Evolutionary conservation across 2,888 invertebrate species (phyloP).

Genomic region (Sminthurinus aureus): DNA sequence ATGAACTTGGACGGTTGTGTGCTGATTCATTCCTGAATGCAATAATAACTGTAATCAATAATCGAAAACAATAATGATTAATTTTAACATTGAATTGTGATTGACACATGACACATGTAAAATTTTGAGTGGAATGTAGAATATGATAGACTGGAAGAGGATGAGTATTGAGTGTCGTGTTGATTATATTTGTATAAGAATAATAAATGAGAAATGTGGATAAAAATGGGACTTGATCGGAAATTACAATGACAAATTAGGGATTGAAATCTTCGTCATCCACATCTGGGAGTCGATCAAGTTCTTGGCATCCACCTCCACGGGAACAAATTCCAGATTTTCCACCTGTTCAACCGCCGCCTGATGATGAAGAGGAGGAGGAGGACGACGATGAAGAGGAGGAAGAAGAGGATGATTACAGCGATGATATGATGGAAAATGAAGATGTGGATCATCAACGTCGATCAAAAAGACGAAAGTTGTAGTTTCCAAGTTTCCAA

Average conservation of each 20-base stretch:
- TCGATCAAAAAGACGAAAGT: conserved; percentile 29
- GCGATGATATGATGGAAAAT: conserved; percentile 22
- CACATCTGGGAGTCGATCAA: conserved; percentile 21
- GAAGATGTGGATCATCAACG: background rate
- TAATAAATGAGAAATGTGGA: background rate
- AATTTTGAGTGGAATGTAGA: no score
- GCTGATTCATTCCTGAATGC: no score
- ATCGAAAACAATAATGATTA: no score
- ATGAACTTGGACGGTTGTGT: no score
- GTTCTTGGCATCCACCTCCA: conserved; percentile 41
- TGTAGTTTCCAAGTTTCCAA: background rate
- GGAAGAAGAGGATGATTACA: conserved; percentile 37
- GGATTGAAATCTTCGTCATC: conserved; percentile 22
- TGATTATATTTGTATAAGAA: no score
- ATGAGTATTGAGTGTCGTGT: background rate
- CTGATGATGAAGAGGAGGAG: conserved; percentile 49
- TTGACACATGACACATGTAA: no score
- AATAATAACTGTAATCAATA: no score
- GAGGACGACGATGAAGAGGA: conserved; percentile 32
- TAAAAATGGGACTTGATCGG: background rate
- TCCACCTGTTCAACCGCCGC: conserved; percentile 57
- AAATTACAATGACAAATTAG: conserved; percentile 3
- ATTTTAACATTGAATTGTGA: no score
- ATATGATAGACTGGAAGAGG: no score
- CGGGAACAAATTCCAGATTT: conserved; percentile 60